phyloP scores from a whole-genome alignment of 1,140 invertebrate genomes.

The Saccostrea cuccullata region DNA sequence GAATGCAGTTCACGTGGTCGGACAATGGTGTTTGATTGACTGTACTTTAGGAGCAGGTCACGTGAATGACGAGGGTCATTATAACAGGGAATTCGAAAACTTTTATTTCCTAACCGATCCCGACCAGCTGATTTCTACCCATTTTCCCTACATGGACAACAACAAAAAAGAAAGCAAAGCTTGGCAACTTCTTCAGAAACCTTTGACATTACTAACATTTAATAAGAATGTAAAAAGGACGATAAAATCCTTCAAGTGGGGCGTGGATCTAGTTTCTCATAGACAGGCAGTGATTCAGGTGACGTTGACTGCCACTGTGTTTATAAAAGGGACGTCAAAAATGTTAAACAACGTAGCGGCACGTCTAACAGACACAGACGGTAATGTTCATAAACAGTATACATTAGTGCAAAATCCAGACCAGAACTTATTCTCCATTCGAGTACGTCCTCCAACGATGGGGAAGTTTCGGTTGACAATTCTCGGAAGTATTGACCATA shows the following conservation, averaged over 20 bases:
- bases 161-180: conserved; percentile 57
- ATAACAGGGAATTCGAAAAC: conserved; percentile 63
- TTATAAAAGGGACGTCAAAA: conserved; percentile 36
- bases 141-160: conserved; percentile 78
- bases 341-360: not conserved
- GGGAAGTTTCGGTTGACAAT: conserved; percentile 41
- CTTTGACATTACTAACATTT: conserved; percentile 56
- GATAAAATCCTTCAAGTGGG: not conserved
- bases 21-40: conserved; percentile 68
- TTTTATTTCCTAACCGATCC: conserved; percentile 80
- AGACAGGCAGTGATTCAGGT: conserved; percentile 38
- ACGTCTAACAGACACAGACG: conserved; percentile 48
- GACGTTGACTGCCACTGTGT: conserved; percentile 32
- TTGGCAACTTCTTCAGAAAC: conserved; percentile 60
- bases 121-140: conserved; percentile 78
- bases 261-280: conserved; percentile 46
- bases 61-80: conserved; percentile 59
- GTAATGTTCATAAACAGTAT: conserved; percentile 40
- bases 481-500: conserved; percentile 8
- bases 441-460: conserved; percentile 22
- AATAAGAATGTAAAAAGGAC: conserved; percentile 47
- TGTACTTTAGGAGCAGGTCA: conserved; percentile 79
- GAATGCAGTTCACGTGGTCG: conserved; percentile 67
- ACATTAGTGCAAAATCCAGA: conserved; percentile 33
- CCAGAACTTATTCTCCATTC: conserved; percentile 14